Evolutionary conservation across 1,140 invertebrate genomes (phyloP), one percentile per base, ranked within the genome.

Genomic region (Acromyrmex echinatior): DNA sequence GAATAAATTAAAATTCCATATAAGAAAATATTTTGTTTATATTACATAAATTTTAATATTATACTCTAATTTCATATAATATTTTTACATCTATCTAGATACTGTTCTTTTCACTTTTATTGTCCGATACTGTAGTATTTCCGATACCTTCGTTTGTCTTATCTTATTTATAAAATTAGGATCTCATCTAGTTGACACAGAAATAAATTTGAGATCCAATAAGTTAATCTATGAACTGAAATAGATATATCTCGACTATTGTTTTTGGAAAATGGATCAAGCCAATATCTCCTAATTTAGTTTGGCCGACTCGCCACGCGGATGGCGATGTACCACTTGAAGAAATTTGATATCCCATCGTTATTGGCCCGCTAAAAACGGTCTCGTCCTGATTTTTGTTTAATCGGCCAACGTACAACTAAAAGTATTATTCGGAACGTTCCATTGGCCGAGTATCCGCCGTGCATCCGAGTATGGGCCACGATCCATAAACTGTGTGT

Each of bases 361-460:
- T 58, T 49, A 31, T 35, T 39, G 77, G 6, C 3, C n/a, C 6
- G 56, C 68, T 60, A 35, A 74, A 74, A 80, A 49, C 62, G 28
- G 49, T 87, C 28, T 79, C 56, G 74, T 87, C 49, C 79, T 74
- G 80, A 86, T 89, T 79, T 86, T 79, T 66, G 86, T 86, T 51
- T 86, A 60, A 74, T 53, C 74, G 87, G 56, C 93, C 92, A 90
- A 92, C 89, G 92, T 91, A 91, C 87, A 92, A 92, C 93, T 93
- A 94, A 91, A 94, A 95, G 94, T 94, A 95, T 91, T 91, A 91
- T 94, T 95, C 92, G 93, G 94, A 93, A 94, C 94, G 94, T 94
- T 94, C 94, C 94, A 94, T 92, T 95, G 94, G 94, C 94, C 94
- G 94, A 95, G 94, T 94, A 93, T 94, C 89, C 91, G 91, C 88